phyloP scores from a whole-genome alignment of 1,140 invertebrate genomes.

The Acromyrmex charruanus region DNA sequence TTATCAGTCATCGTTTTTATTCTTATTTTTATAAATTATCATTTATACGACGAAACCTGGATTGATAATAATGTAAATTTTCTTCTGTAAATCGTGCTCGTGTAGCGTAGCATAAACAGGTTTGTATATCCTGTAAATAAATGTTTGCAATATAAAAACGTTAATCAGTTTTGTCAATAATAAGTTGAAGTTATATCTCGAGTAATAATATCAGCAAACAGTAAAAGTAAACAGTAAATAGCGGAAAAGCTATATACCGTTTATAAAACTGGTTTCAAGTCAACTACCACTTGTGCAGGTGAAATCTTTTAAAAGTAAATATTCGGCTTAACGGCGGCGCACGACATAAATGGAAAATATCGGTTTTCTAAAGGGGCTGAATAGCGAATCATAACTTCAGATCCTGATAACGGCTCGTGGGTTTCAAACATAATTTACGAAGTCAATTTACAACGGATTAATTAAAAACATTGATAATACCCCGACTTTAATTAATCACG shows the following conservation, averaged over 20 bases:
- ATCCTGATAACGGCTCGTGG: conserved; percentile 37
- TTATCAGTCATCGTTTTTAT: background rate
- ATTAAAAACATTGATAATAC: conserved; percentile 75
- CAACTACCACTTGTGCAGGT: background rate
- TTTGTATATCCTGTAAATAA: background rate
- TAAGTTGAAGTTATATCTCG: conserved; percentile 13
- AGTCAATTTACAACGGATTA: conserved; percentile 74
- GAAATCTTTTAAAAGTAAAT: conserved; percentile 47
- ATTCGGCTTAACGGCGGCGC: conserved; percentile 36
- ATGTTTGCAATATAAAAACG: conserved; percentile 2
- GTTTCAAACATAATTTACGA: conserved; percentile 64
- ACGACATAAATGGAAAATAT: conserved; percentile 45
- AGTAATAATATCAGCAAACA: conserved; percentile 40
- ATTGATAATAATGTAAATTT: background rate
- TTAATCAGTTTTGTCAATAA: conserved; percentile 25
- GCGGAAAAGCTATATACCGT: conserved; percentile 31
- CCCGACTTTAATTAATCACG: conserved; percentile 69
- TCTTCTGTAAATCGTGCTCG: background rate
- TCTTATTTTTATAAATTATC: background rate
- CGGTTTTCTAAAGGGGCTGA: conserved; percentile 33
- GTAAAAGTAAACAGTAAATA: conserved; percentile 42
- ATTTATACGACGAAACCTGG: too few species aligned
- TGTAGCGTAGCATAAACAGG: background rate
- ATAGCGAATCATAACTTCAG: conserved; percentile 40
- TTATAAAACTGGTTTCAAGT: conserved; percentile 44